Conservation (phyloP, 2,113 vertebrate genomes). For the Prionailurus viverrinus region DNA sequence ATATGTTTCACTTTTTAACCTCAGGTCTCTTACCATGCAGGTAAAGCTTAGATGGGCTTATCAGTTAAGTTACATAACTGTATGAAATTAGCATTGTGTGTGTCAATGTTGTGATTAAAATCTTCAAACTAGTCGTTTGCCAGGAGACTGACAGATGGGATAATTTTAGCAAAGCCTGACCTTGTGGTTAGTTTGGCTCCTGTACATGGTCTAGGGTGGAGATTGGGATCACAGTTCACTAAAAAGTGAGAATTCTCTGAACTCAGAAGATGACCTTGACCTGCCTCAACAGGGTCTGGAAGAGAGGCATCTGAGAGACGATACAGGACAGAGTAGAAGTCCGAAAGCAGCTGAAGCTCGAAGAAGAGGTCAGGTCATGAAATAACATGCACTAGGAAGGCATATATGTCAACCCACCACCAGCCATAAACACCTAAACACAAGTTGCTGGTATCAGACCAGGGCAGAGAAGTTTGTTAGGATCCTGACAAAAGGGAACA, state of each 20-base stretch:
- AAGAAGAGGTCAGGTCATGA: not conserved
- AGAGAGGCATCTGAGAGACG: not conserved
- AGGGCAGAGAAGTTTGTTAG: not conserved
- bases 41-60: not conserved
- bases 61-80: slow-evolving; percentile 27
- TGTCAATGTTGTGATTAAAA: slow-evolving; percentile 57
- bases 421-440: not conserved
- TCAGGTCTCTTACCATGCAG: not conserved
- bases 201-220: not conserved
- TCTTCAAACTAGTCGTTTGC: slow-evolving; percentile 26
- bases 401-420: not conserved
- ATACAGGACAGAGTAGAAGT: not conserved
- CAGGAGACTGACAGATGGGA: not conserved
- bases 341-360: not conserved
- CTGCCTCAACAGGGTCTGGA: not conserved
- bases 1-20: slow-evolving; percentile 8
- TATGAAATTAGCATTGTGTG: slow-evolving; percentile 32
- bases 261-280: not conserved
- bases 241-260: not conserved
- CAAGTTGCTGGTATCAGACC: not conserved
- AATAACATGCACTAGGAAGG: not conserved
- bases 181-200: not conserved
- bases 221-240: not conserved
- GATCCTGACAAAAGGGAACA: not conserved
- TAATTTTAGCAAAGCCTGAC: slow-evolving; percentile 51